Conservation (phyloP, 2,113 vertebrate species). For the Perca flavescens region DNA sequence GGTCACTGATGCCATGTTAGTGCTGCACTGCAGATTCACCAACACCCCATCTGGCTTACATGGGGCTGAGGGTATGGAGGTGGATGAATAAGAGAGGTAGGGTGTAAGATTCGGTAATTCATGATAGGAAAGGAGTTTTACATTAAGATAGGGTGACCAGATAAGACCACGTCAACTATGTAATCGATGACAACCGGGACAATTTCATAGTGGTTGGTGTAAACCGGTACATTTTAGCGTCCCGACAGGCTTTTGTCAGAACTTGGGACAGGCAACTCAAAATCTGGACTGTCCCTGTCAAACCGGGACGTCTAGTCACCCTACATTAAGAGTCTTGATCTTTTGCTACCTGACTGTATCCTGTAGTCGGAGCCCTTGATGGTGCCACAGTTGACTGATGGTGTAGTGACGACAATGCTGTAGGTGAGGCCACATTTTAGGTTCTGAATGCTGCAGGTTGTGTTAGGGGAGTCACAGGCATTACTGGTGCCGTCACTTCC, state of each 20-base stretch:
- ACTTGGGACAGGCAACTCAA: no score
- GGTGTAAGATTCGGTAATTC: neutral
- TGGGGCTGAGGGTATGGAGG: slow-evolving; percentile 75
- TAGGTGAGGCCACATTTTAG: slow-evolving; percentile 82
- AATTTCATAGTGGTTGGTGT: no score
- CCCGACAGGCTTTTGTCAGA: no score
- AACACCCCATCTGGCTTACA: slow-evolving; percentile 72
- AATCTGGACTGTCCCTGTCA: no score
- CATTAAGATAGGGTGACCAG: neutral
- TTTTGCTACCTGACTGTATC: slow-evolving; percentile 79
- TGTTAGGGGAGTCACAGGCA: slow-evolving; percentile 67
- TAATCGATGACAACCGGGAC: no score
- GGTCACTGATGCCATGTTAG: slow-evolving; percentile 66
- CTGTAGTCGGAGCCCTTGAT: slow-evolving; percentile 78
- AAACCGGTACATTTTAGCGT: no score
- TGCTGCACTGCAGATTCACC: slow-evolving; percentile 76
- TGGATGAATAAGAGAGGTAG: neutral
- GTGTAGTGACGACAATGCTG: slow-evolving; percentile 76
- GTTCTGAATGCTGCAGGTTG: slow-evolving; percentile 75
- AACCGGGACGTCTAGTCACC: no score
- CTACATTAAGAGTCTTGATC: neutral
- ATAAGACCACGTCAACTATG: no score
- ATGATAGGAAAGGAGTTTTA: neutral
- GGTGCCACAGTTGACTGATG: slow-evolving; percentile 59
- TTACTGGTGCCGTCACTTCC: slow-evolving; percentile 58